Percentiles rank a stretch among this genome's conserved stretches.
These are phyloP conservation scores for Octonoba sinensis DNA, from an alignment of 2,888 invertebrate genomes.

Conservation along the genomic window DNA sequence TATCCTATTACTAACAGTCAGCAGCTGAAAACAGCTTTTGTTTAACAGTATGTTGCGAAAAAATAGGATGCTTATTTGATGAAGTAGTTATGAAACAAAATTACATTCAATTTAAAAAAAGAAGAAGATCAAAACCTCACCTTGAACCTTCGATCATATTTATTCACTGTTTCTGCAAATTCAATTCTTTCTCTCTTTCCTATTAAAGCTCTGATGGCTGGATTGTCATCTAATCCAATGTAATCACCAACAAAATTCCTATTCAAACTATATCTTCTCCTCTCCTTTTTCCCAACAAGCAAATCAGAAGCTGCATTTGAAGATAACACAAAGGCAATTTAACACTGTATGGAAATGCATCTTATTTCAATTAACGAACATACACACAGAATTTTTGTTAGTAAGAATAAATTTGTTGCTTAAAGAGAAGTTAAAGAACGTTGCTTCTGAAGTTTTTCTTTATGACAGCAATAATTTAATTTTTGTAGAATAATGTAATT, in stretches of 20 bases:
- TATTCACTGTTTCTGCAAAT: constrained; percentile 78
- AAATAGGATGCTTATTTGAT: too few species aligned
- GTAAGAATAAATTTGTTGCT: neutral
- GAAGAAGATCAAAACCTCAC: constrained; percentile 69
- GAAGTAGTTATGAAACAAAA: too few species aligned
- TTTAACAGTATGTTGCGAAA: too few species aligned
- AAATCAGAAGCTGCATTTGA: constrained; percentile 73
- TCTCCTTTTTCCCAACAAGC: constrained; percentile 76
- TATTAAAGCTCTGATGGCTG: constrained; percentile 75
- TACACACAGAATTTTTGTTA: neutral
- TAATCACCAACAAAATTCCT: constrained; percentile 80
- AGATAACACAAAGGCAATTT: neutral
- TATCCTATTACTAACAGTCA: too few species aligned
- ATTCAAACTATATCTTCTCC: constrained; percentile 77
- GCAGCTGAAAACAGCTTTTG: too few species aligned
- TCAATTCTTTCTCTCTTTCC: constrained; percentile 78
- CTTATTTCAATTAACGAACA: neutral
- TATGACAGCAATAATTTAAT: too few species aligned
- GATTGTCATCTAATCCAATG: constrained; percentile 77
- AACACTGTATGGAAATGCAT: neutral
- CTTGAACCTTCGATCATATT: constrained; percentile 79
- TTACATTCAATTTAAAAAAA: too few species aligned
- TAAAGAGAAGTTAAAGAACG: too few species aligned
- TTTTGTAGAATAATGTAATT: too few species aligned
- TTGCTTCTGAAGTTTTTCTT: too few species aligned